Evolutionary conservation across 30 jellyfish, hydroid and myxozoan species (phyloP), one percentile per base, ranked within the genome.

Genomic region (Turritopsis dohrnii): DNA sequence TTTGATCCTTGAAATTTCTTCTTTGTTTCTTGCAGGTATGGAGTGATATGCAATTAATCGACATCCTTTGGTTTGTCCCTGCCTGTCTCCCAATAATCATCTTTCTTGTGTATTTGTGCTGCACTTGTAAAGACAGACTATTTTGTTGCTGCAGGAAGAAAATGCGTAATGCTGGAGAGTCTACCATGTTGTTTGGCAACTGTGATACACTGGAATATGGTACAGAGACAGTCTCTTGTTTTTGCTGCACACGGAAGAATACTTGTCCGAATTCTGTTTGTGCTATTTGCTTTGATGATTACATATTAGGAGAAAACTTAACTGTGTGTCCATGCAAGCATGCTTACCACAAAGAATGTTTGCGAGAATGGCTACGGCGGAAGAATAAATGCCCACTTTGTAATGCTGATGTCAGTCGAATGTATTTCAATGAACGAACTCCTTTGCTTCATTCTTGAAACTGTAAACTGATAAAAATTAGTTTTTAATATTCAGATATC

Each of bases 371-470:
- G 83, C 23, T 74, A 30, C 52, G 83, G 7, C 19, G 28, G 23
- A 74, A 74, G 31, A 74, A 74, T 74, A 52, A n/a, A 21, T 74
- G 83, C 60, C 83, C 83, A 74, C 65, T 74, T 27, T 74, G 83
- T 74, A 74, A 74, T 27, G 31, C 31, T 26, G 24, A 26, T 30
- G 65, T 74, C 17, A 29, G 60, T 26, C 28, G 22, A 69, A 29
- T 29, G 24, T 9, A 13, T 23, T 18, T 74, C 18, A 74, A 26
- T n/a, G 83, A 74, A 74, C 9, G 83, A 30, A 23, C 83, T 23
- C 8, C 83, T 21, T 74, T 74, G 60, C 23, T 74, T 0, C 60
- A 69, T 19, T 8, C 31, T 69, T 69, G 77, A 69, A 0, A 23
- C n/a, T n/a, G n/a, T n/a, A n/a, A n/a, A n/a, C n/a, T n/a, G n/a